Evolutionary conservation across 1,140 invertebrate genomes (phyloP), one percentile per base, ranked within the genome.

Genomic region (Atopsyche davidsoni): DNA sequence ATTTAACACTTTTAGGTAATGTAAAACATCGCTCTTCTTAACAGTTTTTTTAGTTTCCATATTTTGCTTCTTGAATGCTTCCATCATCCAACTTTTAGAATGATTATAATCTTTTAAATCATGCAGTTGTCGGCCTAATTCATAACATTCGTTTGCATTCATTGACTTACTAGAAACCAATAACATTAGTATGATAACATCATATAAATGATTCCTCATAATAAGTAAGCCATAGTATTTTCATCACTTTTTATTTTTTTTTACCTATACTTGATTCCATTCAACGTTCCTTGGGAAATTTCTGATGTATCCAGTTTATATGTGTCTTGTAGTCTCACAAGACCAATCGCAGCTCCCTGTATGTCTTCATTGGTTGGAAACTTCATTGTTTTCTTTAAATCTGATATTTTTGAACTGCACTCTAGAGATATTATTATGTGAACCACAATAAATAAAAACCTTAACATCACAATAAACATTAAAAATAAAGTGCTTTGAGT

Each of bases 271-370:
- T 84, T 80, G 13, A 89, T 80, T 2, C 92, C 92, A 60, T 89
- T 87, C 23, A 98, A 76, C 59, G 87, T 81, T 19, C 96, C 96
- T 41, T 86, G 75, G 3, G 95, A 91, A 51, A 99, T 79, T 43
- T 90, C 86, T 2, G 82, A 75, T 7, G 96, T 94, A 39, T 96
- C 86, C 25, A 99, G 75, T 53, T 89, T 82, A 69, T 99, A 99
- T 4, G 94, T 98, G 64, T 98, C 93, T 70, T 99, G 96, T 11
- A 99, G 77, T 48, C 96, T 78, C 56, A 95, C 88, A 40, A 99
- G 74, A 9, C 95, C 96, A 38, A 87, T 83, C 3, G 94, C 95
- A 6, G 94, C 95, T 1, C 96, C 96, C 62, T 84, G 87, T 36
- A 98, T 74, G 72, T 98, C 96, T 69, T 95, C 91, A 56, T 91